These are phyloP conservation scores for Malurus melanocephalus DNA, from an alignment of 2,113 vertebrate genomes.

Conservation along the genomic window DNA sequence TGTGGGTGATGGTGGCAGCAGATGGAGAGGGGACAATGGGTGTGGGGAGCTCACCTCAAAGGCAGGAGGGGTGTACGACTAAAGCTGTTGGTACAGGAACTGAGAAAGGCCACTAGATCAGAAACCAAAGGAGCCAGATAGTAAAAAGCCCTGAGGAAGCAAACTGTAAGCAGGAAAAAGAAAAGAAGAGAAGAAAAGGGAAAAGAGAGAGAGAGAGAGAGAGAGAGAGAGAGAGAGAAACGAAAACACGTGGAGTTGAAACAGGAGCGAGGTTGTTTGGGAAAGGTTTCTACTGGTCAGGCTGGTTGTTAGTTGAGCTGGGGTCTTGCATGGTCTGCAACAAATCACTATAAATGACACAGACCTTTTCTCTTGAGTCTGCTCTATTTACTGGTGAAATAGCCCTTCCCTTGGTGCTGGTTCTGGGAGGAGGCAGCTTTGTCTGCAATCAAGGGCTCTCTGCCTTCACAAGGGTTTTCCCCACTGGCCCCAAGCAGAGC, in stretches of 20 bases:
- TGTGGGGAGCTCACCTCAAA: conserved; percentile 89
- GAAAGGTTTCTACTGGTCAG: conserved; percentile 45
- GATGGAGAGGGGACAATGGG: conserved; percentile 42
- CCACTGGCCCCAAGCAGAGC: not conserved
- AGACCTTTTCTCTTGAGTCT: not conserved
- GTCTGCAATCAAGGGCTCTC: not conserved
- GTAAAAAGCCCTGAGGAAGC: conserved; percentile 99
- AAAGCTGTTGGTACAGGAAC: conserved; percentile 92
- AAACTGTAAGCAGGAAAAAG: conserved; percentile 89
- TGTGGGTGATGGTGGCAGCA: conserved; percentile 13
- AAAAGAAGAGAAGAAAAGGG: not conserved
- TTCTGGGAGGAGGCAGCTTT: not conserved
- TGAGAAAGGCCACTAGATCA: conserved; percentile 99
- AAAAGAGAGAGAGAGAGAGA: not conserved
- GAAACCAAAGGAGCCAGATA: conserved; percentile 99
- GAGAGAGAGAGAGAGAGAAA: conserved; percentile 42
- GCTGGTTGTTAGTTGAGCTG: not conserved
- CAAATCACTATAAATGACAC: not conserved
- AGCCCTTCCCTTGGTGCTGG: not conserved
- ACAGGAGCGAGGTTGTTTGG: not conserved
- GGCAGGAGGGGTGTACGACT: conserved; percentile 96
- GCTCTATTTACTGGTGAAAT: not conserved
- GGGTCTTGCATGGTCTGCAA: not conserved
- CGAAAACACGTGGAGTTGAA: conserved; percentile 68
- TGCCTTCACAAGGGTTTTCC: not conserved